Base-by-base conservation (phyloP, 1,140 invertebrate species). In the Neodiprion lecontei region DNA sequence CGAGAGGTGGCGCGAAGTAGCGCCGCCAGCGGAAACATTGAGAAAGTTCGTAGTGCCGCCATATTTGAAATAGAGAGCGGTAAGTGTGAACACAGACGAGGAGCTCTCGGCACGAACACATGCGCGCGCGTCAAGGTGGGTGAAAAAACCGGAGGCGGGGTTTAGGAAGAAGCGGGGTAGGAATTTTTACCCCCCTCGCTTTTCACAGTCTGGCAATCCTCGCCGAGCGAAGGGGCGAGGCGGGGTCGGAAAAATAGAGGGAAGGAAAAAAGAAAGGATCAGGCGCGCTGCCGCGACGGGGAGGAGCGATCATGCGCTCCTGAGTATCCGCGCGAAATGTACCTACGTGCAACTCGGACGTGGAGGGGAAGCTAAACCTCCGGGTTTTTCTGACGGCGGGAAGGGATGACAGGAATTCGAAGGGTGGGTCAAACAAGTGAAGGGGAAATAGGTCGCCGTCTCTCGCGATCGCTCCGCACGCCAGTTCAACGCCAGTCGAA, bases 191-290 rank as follows among this genome's bases (percentile, higher is more conserved):
- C 70, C 72, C 71, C 78, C 70, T 73, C 77, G 73, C 71, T 48
- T 70, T 65, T 77, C 74, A 75, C 77, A 77, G 2, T 40, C 28
- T 40, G 5, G 28, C 28, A 40, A 40, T 40, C 28, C 28, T 40
- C 2, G 28, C 28, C 5, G 28, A 40, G 28, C 28, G 28, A 40
- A 40, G 28, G 28, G 77, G 21, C 48, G 75, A 84, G 84, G 84
- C 83, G 84, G 84, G 83, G 84, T 85, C 82, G 76, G 82, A 84
- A 81, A 83, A 79, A 77, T 79, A 76, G 79, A 78, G 77, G 61
- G 61, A 65, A 65, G 61, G 61, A 65, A 65, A 21, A 65, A 17
- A 17, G 23, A 47, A 69, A 47, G 12, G 67, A 21, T 21, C 67
- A 75, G 68, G 73, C 68, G 65, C 70, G 70, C 67, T 69, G 21